Conservation (phyloP, 2,113 vertebrate genomes). For the Perca fluviatilis region DNA sequence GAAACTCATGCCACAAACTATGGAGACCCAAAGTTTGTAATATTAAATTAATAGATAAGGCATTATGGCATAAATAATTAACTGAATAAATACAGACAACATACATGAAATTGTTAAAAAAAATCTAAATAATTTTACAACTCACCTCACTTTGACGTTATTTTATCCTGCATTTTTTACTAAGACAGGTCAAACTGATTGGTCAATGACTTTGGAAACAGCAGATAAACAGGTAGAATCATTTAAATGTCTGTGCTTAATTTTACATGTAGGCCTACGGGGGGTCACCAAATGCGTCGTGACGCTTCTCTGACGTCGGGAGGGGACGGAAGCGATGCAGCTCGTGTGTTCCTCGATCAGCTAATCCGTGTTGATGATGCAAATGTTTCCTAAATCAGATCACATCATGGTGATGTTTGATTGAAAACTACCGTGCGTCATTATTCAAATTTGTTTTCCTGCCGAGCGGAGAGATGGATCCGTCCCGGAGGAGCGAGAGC, state of each 20-base stretch:
- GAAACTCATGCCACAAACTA: not conserved
- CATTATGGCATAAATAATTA: not conserved
- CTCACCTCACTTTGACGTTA: not conserved
- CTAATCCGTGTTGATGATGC: conserved; percentile 58
- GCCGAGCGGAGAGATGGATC: conserved; percentile 78
- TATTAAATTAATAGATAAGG: not conserved
- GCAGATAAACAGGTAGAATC: not conserved
- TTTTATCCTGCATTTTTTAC: not conserved
- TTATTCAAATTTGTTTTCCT: too few species aligned
- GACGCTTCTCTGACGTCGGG: conserved; percentile 40
- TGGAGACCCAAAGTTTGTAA: not conserved
- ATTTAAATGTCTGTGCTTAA: too few species aligned
- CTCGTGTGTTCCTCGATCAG: not conserved
- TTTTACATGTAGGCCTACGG: conserved; percentile 19
- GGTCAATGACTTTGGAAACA: not conserved
- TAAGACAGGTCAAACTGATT: not conserved
- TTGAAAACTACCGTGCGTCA: not conserved
- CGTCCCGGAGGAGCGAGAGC: conserved; percentile 87
- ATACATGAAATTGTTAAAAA: not conserved
- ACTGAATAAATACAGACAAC: not conserved
- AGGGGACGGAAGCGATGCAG: conserved; percentile 64
- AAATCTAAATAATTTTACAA: not conserved
- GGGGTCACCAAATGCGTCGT: conserved; percentile 41
- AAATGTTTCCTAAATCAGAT: conserved; percentile 20
- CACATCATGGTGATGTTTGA: not conserved